Evolutionary conservation across 2,888 invertebrate genomes (phyloP).

Genomic region (Tiliacea citrago): DNA sequence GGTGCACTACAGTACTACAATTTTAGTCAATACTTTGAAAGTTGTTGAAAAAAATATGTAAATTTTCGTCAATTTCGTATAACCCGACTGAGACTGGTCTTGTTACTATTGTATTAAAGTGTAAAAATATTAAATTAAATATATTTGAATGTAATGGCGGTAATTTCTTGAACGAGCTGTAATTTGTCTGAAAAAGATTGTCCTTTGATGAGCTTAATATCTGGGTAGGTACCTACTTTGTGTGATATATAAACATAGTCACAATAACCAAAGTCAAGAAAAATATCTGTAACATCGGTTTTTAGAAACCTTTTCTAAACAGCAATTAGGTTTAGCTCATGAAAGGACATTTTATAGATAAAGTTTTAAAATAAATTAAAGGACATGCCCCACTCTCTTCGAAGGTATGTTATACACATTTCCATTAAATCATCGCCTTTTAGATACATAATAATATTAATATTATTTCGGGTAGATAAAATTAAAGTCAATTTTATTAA

Average conservation of each 20-base stretch:
- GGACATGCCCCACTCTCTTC: constrained; percentile 15
- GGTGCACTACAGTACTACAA: constrained; percentile 26
- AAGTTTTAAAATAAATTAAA: constrained; percentile 14
- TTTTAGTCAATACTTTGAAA: constrained; percentile 66
- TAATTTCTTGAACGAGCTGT: constrained; percentile 35
- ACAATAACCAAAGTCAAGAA: not conserved
- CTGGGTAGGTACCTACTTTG: too few species aligned
- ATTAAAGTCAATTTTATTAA: constrained; percentile 58
- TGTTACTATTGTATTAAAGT: constrained; percentile 73
- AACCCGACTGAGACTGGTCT: constrained; percentile 83
- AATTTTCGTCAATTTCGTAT: constrained; percentile 80
- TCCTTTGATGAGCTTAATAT: constrained; percentile 37
- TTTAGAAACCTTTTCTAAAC: not conserved
- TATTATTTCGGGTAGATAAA: constrained; percentile 43
- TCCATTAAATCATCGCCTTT: constrained; percentile 44
- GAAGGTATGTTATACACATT: constrained; percentile 25
- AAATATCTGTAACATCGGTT: not conserved
- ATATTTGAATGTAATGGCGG: constrained; percentile 45
- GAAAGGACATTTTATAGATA: constrained; percentile 6
- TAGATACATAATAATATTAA: constrained; percentile 22
- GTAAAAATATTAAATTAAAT: constrained; percentile 55
- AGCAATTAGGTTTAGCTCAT: constrained; percentile 9
- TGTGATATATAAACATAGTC: too few species aligned
- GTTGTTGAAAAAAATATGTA: constrained; percentile 68
- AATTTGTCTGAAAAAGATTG: not conserved